phyloP scores from a whole-genome alignment of 1,140 invertebrate genomes.

The Drosophila mojavensis region DNA sequence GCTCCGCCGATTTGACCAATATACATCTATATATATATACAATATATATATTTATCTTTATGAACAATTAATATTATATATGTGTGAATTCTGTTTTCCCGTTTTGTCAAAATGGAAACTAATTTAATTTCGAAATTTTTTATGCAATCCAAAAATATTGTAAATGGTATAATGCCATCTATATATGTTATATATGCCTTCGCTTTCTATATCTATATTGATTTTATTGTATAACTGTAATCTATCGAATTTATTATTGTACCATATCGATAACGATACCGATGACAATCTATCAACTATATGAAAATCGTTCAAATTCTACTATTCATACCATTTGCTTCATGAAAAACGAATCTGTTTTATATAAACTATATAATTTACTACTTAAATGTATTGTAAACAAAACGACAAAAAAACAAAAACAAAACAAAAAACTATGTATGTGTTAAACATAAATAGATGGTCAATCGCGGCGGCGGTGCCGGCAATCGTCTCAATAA shows the following conservation, averaged over 20 bases:
- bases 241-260: conserved; percentile 9
- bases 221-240: conserved; percentile 11
- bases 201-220: conserved; percentile 10
- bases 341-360: background rate
- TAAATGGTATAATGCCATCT: conserved; percentile 26
- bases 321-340: conserved; percentile 24
- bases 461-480: conserved; percentile 83
- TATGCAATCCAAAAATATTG: conserved; percentile 22
- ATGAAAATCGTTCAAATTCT: conserved; percentile 26
- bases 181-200: conserved; percentile 5
- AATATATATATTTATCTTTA: conserved; percentile 23
- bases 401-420: conserved; percentile 8
- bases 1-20: conserved; percentile 67
- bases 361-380: conserved; percentile 6
- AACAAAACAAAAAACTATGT: conserved; percentile 19
- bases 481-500: conserved; percentile 84
- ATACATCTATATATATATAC: conserved; percentile 20
- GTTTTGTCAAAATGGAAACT: conserved; percentile 20
- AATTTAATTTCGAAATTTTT: conserved; percentile 6
- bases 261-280: conserved; percentile 14
- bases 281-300: conserved; percentile 22
- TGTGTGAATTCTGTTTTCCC: conserved; percentile 14
- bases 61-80: conserved; percentile 16
- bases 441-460: conserved; percentile 51
- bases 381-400: conserved; percentile 25